Evolutionary conservation across 2,113 vertebrate genomes (phyloP).

Genomic region (Hystrix brachyura): DNA sequence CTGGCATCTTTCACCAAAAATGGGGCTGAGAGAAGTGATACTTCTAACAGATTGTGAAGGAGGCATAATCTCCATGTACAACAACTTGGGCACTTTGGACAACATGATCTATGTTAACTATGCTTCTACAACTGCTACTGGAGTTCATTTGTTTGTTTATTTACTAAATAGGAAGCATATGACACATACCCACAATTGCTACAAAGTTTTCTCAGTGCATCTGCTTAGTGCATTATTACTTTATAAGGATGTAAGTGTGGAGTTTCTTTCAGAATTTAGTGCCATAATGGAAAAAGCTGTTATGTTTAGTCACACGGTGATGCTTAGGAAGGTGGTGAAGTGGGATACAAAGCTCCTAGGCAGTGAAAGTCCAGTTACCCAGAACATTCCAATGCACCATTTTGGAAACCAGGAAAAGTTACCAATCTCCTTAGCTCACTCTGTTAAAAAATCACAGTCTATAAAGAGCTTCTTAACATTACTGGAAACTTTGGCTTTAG

Average conservation of each 20-base stretch:
- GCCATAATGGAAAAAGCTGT: background rate
- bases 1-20: background rate
- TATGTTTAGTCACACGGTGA: background rate
- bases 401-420: background rate
- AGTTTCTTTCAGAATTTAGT: conserved; percentile 6
- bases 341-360: background rate
- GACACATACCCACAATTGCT: background rate
- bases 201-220: background rate
- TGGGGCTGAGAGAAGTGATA: background rate
- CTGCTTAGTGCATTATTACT: background rate
- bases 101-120: background rate
- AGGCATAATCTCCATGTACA: background rate
- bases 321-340: background rate
- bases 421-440: background rate
- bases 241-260: background rate
- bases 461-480: background rate
- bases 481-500: background rate
- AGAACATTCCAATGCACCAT: too few relatives aligned
- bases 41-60: background rate
- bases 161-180: background rate
- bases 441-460: background rate
- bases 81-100: background rate
- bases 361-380: background rate
- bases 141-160: background rate
- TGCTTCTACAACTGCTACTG: background rate